Base-by-base conservation (phyloP, 2,888 invertebrate species). In the Onthophagus sagittarius region DNA sequence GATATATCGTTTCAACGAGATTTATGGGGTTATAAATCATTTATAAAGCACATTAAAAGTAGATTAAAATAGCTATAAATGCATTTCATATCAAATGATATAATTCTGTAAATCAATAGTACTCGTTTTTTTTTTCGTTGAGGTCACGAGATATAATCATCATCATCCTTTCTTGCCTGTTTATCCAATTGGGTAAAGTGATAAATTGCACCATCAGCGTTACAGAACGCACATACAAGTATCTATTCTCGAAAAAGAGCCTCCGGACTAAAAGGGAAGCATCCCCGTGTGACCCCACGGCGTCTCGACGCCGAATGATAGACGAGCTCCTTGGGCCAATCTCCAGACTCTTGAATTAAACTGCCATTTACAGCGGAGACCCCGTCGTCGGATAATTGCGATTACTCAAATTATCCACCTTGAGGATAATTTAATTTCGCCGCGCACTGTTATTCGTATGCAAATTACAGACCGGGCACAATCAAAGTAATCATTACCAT, bases 401-500 rank as follows among this genome's bases (percentile, higher is more conserved):
- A 67, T 67, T 67, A 67, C 67, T 23, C 32, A 67, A 67, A 67
- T 67, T 67, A 67, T 32, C 23, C 31, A 67, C 67, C 67, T 67
- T 23, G 67, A 32, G 67, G 31, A 32, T 67, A 67, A 67, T 67
- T 67, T 67, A 67, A 67, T 67, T 67, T 67, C 31, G 9, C 67
- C 67, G 32, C 67, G 32, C 23, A 31, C 31, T 67, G 67, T 67
- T 67, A 67, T 67, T 67, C 67, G 67, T 32, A 67, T 67, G 67
- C 67, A 67, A 67, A 67, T 67, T 23, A 67, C 31, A 67, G 15
- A n/a, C 39, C 39, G 39, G 23, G 67, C n/a, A 23, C 32, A 67
- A 67, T 67, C 67, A 67, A 67, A 67, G 67, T 31, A 32, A 67
- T 15, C 67, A 67, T 67, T 67, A 67, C 67, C 67, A 23, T 67